Base-by-base conservation (phyloP, 2,113 vertebrate genomes). In the Formicarius rufipectus region DNA sequence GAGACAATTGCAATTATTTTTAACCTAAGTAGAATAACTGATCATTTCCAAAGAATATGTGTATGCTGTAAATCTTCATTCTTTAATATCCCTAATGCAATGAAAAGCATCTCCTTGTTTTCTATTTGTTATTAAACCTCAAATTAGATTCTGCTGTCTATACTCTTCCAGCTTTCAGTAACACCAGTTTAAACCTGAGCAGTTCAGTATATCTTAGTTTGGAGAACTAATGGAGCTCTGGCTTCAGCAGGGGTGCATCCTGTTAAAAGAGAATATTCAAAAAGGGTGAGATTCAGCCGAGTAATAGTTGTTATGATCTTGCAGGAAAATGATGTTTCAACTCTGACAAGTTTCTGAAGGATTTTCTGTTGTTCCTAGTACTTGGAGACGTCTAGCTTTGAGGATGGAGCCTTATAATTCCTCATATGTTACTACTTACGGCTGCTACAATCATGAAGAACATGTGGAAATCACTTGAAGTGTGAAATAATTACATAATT, bases 401-500 rank as follows among this genome's bases (percentile, higher is more conserved):
- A 67, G 85, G 55, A 67, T 33, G 50, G 64, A 75, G 66, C 52
- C 15, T 68, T 77, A 37, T 75, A 30, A 25, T 87, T 93, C 87
- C 69, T 94, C 58, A 21, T 74, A 52, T 53, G 79, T 84, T 95
- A 62, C 83, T 84, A 17, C 83, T 96, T 92, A 68, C 16, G 47
- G 74, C 58, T 84, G 56, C 58, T 81, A 60, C 73, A 74, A 68
- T 95, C 83, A 50, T 16, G 66, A 95, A 39, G 56, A 90, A 67
- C 95, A 59, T 60, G 92, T 93, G 88, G 88, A 93, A 89, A 94
- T 94, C 90, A 84, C 73, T 21, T 79, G 76, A 82, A 93, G 92
- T 95, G 93, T 90, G 88, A 95, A 94, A 95, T 95, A 97, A 96
- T 90, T 84, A 87, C 83, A 72, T 74, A 89, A 93, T 96, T 94